A percentile compares a stretch with the other conserved stretches of the same genome.
Evolutionary conservation across 2,888 invertebrate species (phyloP).

Genomic region (Lypha dubia): DNA sequence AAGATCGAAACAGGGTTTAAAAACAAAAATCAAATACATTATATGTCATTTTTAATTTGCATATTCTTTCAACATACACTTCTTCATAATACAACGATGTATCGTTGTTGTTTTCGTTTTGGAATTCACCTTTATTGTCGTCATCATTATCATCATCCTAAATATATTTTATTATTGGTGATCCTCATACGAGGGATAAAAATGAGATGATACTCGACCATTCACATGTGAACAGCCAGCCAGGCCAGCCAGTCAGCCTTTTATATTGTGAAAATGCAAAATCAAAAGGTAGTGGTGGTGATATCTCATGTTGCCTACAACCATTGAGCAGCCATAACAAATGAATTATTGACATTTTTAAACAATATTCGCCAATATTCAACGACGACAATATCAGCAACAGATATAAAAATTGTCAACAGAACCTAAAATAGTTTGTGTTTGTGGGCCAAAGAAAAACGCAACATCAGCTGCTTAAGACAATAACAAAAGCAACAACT

Average conservation of each 20-base stretch:
- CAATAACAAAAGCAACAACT: conserved; percentile 32
- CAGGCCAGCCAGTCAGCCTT: conserved; percentile 3
- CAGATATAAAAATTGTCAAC: conserved; percentile 72
- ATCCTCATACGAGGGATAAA: conserved; percentile 42
- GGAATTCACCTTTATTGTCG: conserved; percentile 23
- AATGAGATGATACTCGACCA: conserved; percentile 40
- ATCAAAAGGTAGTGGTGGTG: conserved; percentile 66
- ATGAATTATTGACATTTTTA: conserved; percentile 84
- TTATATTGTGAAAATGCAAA: conserved; percentile 32
- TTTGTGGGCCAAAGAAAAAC: conserved; percentile 21
- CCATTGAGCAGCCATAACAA: conserved; percentile 83
- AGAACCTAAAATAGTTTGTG: conserved; percentile 43
- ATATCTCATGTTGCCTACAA: conserved; percentile 80
- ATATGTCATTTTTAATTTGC: conserved; percentile 72
- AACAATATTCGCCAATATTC: conserved; percentile 82
- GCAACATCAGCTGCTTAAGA: conserved; percentile 28
- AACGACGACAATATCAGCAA: conserved; percentile 43
- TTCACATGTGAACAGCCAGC: conserved; percentile 1
- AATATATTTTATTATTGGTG: conserved; percentile 61
- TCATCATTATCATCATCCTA: conserved; percentile 32
- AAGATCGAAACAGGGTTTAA: conserved; percentile 10
- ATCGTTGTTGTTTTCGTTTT: conserved; percentile 2
- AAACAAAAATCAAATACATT: conserved; percentile 62
- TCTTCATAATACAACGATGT: conserved; percentile 57
- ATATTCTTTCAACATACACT: conserved; percentile 69